Evolutionary conservation across 2,888 invertebrate genomes (phyloP).

Genomic region (Aethes cnicana): DNA sequence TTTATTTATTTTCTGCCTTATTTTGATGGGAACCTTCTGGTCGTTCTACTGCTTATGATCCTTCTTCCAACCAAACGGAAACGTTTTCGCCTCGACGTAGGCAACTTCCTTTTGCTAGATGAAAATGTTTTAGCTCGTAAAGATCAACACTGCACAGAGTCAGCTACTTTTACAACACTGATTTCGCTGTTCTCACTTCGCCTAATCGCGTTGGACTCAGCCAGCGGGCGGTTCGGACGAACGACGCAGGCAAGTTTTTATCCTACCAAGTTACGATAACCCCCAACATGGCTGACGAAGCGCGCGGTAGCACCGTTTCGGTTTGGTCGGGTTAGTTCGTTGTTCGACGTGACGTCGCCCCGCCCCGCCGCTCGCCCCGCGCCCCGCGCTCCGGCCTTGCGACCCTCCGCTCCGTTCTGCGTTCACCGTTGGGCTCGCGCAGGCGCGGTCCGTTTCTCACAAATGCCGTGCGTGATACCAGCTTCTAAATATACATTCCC

Average conservation of each 20-base stretch:
- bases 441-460: constrained; percentile 71
- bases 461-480: constrained; percentile 68
- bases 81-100: background rate
- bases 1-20: constrained; percentile 78
- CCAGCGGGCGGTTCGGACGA: constrained; percentile 38
- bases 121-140: constrained; percentile 12
- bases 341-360: constrained; percentile 78
- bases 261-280: constrained; percentile 44
- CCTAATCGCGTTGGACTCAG: constrained; percentile 69
- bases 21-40: constrained; percentile 65
- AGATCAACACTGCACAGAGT: constrained; percentile 48
- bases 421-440: constrained; percentile 63
- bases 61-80: constrained; percentile 40
- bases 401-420: constrained; percentile 63
- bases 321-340: constrained; percentile 69
- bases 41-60: constrained; percentile 39
- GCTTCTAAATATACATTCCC: constrained; percentile 32
- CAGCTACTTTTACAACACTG: constrained; percentile 69
- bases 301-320: constrained; percentile 44
- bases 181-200: constrained; percentile 71
- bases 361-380: constrained; percentile 61
- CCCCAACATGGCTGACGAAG: constrained; percentile 33
- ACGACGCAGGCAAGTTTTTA: constrained; percentile 74
- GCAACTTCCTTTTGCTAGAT: background rate
- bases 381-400: constrained; percentile 74